Percentiles rank a stretch among this genome's conserved stretches.
phyloP scores from a whole-genome alignment of 2,888 invertebrate genomes.

The Resseliella maxima region DNA sequence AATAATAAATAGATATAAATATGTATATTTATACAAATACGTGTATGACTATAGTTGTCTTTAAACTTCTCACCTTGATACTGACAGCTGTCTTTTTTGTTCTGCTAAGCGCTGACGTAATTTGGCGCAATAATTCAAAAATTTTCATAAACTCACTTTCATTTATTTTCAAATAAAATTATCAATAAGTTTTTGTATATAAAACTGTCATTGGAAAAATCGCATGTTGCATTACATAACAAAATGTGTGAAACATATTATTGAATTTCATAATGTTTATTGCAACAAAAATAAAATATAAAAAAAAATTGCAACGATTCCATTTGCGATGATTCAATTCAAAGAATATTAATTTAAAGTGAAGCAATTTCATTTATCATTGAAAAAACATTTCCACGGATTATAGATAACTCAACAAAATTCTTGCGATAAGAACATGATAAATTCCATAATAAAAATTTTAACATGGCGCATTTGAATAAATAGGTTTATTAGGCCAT shows the following conservation, averaged over 20 bases:
- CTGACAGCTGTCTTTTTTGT: background rate
- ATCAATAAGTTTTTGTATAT: too few species aligned
- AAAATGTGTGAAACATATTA: background rate
- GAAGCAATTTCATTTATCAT: background rate
- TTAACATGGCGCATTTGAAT: slow-evolving; percentile 8
- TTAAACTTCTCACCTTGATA: slow-evolving; percentile 36
- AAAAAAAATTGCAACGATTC: background rate
- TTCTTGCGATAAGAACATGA: background rate
- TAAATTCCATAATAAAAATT: background rate
- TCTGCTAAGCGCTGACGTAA: background rate
- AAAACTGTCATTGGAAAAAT: too few species aligned
- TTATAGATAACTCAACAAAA: background rate
- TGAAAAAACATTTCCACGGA: slow-evolving; percentile 16
- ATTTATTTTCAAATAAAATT: too few species aligned
- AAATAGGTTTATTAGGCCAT: slow-evolving; percentile 35
- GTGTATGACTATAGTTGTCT: slow-evolving; percentile 11
- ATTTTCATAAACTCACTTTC: too few species aligned
- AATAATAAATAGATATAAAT: slow-evolving; percentile 1
- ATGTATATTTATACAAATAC: too few species aligned
- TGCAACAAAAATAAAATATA: background rate
- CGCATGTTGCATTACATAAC: background rate
- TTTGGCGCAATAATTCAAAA: slow-evolving; percentile 30
- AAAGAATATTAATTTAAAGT: background rate
- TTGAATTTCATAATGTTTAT: background rate
- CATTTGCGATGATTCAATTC: background rate